Percentiles rank a stretch among this genome's conserved stretches.
phyloP scores from a whole-genome alignment of 2,113 vertebrate genomes.

The Meles meles region DNA sequence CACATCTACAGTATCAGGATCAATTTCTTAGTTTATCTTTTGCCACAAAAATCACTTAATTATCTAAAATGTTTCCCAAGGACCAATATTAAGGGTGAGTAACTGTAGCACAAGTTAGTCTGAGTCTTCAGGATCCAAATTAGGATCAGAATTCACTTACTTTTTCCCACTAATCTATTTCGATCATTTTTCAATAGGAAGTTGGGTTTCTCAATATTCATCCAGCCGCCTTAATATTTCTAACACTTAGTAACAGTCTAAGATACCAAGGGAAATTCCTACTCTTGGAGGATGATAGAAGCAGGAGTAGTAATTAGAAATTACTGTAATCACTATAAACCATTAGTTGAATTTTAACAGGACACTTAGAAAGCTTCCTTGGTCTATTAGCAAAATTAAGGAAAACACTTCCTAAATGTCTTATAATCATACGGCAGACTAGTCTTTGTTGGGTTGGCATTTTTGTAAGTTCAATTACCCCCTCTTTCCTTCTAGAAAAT shows the following conservation, averaged over 20 bases:
- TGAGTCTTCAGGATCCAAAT: background rate
- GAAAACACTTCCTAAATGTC: background rate
- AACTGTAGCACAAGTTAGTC: background rate
- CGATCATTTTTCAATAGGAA: background rate
- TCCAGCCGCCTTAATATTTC: background rate
- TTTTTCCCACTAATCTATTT: background rate
- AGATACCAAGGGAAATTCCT: background rate
- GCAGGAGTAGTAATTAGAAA: background rate
- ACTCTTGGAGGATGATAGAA: background rate
- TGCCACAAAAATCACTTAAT: background rate
- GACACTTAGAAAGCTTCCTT: background rate
- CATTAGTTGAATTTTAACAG: background rate
- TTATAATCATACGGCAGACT: background rate
- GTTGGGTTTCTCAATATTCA: background rate
- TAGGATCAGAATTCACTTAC: background rate
- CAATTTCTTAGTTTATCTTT: background rate
- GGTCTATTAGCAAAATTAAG: constrained; percentile 19
- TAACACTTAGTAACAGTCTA: background rate
- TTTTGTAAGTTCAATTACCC: background rate
- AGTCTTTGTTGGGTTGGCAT: background rate
- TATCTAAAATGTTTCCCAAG: background rate
- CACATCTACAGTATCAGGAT: background rate
- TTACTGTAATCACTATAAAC: background rate
- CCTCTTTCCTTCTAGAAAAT: background rate
- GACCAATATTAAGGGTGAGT: background rate